Conservation (phyloP, 2,113 vertebrate genomes). For the Cyprinodon brontotheroides region DNA sequence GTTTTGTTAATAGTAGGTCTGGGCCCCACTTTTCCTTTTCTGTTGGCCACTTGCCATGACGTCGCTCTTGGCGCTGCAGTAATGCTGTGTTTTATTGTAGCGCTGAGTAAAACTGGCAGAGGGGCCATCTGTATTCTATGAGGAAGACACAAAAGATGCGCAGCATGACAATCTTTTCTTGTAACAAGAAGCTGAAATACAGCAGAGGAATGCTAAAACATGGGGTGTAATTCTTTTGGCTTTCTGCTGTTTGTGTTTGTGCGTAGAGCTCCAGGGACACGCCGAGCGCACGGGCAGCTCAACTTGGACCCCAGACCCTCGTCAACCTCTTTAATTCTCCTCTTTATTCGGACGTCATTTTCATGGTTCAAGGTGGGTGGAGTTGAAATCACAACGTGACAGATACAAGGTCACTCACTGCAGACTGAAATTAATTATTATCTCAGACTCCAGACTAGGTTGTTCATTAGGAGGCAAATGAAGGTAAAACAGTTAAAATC, state of each 20-base stretch:
- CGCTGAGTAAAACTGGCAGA: conserved; percentile 47
- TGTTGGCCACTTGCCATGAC: conserved; percentile 33
- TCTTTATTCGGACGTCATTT: conserved; percentile 94
- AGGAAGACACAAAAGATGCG: conserved; percentile 33
- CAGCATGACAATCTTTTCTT: conserved; percentile 52
- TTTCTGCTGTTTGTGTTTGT: conserved; percentile 18
- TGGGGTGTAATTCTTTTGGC: not conserved
- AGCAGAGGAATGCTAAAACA: conserved; percentile 42
- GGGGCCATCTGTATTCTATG: conserved; percentile 55
- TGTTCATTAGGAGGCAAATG: conserved; percentile 41
- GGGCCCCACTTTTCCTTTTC: conserved; percentile 40
- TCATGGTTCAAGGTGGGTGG: conserved; percentile 94
- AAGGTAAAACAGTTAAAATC: conserved; percentile 25
- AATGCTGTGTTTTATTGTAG: conserved; percentile 46
- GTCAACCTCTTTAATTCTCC: conserved; percentile 94
- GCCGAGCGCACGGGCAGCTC: conserved; percentile 72
- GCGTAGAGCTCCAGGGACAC: conserved; percentile 74
- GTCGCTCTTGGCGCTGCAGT: conserved; percentile 45
- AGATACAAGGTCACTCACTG: conserved; percentile 24
- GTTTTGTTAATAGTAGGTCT: conserved; percentile 24
- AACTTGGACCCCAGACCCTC: conserved; percentile 84
- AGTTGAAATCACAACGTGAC: not conserved
- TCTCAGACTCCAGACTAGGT: not conserved
- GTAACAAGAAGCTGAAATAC: conserved; percentile 48
- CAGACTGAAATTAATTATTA: conserved; percentile 45